Conservation (phyloP, 2,797 vertebrate genomes). For the Rhinichthys osculus region DNA sequence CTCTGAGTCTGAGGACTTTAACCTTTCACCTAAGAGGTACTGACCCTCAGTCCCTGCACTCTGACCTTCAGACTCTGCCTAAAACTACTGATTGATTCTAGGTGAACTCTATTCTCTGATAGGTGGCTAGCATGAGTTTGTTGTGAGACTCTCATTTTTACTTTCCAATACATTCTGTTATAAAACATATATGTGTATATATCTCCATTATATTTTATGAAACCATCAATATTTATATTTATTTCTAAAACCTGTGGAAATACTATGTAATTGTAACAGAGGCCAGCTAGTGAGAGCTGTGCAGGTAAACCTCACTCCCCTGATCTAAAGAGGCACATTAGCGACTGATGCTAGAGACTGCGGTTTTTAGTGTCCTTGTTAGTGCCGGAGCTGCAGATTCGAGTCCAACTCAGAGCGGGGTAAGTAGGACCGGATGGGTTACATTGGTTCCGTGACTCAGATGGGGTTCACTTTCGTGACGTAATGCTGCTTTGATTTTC, state of each 20-base stretch:
- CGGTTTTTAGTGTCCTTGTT: too few species aligned
- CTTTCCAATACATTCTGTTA: not conserved
- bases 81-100: not conserved
- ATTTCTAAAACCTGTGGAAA: not conserved
- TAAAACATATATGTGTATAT: not conserved
- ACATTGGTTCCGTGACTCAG: too few species aligned
- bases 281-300: too few species aligned
- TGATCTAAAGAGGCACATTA: too few species aligned
- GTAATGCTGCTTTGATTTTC: too few species aligned
- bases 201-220: not conserved
- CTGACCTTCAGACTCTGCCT: not conserved
- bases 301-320: too few species aligned
- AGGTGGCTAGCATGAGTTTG: not conserved
- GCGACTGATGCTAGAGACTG: too few species aligned
- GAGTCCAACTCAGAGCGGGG: too few species aligned
- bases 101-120: not conserved
- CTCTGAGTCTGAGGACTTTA: not conserved
- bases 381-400: too few species aligned
- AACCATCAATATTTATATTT: not conserved
- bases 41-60: not conserved
- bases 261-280: too few species aligned
- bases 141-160: not conserved
- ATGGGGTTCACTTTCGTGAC: too few species aligned
- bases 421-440: too few species aligned
- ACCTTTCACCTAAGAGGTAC: not conserved